A percentile compares a stretch with the other conserved stretches of the same genome.
These are phyloP conservation scores for Xestia rhomboidea DNA, from an alignment of 2,888 invertebrate species.

Conservation along the genomic window DNA sequence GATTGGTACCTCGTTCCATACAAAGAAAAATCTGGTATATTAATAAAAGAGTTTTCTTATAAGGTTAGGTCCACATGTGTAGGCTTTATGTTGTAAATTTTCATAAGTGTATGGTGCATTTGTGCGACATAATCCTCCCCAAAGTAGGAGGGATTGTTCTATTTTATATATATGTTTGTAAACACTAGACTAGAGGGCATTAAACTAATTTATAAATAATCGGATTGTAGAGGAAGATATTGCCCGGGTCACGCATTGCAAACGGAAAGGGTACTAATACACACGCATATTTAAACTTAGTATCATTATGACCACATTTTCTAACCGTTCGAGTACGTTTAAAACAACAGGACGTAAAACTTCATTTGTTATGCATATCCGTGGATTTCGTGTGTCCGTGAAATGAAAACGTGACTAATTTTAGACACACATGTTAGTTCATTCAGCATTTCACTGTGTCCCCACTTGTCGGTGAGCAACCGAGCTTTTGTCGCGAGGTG, in stretches of 20 bases:
- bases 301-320: slow-evolving; percentile 12
- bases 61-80: not conserved
- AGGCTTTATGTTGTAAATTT: not conserved
- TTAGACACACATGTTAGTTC: slow-evolving; percentile 33
- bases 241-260: not conserved
- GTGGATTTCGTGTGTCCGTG: slow-evolving; percentile 44
- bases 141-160: not conserved
- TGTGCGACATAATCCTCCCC: not conserved
- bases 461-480: slow-evolving; percentile 19
- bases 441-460: slow-evolving; percentile 28
- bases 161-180: not conserved
- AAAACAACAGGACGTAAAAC: slow-evolving; percentile 53
- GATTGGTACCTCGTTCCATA: slow-evolving; percentile 28
- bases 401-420: slow-evolving; percentile 56
- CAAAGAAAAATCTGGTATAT: slow-evolving; percentile 13
- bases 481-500: slow-evolving; percentile 41
- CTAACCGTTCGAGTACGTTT: slow-evolving; percentile 13
- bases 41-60: slow-evolving; percentile 31
- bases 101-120: not conserved
- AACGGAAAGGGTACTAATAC: slow-evolving; percentile 25
- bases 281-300: slow-evolving; percentile 8
- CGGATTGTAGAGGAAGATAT: not conserved
- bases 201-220: not conserved
- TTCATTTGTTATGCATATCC: slow-evolving; percentile 53
- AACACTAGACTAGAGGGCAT: not conserved